Base-by-base conservation (phyloP, 2,888 invertebrate genomes). In the Drepanosiphum platanoidis region DNA sequence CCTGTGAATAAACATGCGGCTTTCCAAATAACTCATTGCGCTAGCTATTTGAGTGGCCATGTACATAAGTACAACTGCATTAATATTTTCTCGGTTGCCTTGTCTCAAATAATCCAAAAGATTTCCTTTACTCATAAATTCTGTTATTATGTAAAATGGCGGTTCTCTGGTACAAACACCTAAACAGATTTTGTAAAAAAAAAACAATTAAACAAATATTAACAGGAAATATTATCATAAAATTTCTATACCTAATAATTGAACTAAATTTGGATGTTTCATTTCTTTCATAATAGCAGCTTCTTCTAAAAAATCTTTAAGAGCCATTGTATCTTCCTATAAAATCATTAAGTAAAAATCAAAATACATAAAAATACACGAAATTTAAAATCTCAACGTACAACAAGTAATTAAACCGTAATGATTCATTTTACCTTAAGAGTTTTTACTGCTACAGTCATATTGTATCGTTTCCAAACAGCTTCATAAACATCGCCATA, bases 241-340 rank as follows among this genome's bases (percentile, higher is more conserved):
- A 42, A 39, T 27, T 61, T 39, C 86, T 87, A 88, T 89, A 91
- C 92, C 99, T 89, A 99, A 93, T 87, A 99, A 92, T 90, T 99
- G 98, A 87, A 99, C 99, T 88, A 99, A 92, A 92, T 99, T 99
- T 39, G 97, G 95, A 91, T 99, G 99, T 88, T 97, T 97, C 97
- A 99, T 98, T 91, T 98, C 98, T 90, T 99, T 99, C 99, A 99
- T 99, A 86, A 99, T 98, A 83, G 97, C 95, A 1, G 99, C 99
- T 91, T 99, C 99, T 89, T 98, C 99, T 79, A 99, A 92, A 91
- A 99, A 99, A 90, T 99, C 99, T 90, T 99, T 98, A 86, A 99
- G 92, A 18, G 98, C 98, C 99, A 99, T 99, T 32, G 98, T 98
- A 90, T 99, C 99, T 91, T 99, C 99, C 92, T 93, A 88, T 7